Evolutionary conservation across 2,888 invertebrate genomes (phyloP).

Genomic region (Agrochola circellaris): DNA sequence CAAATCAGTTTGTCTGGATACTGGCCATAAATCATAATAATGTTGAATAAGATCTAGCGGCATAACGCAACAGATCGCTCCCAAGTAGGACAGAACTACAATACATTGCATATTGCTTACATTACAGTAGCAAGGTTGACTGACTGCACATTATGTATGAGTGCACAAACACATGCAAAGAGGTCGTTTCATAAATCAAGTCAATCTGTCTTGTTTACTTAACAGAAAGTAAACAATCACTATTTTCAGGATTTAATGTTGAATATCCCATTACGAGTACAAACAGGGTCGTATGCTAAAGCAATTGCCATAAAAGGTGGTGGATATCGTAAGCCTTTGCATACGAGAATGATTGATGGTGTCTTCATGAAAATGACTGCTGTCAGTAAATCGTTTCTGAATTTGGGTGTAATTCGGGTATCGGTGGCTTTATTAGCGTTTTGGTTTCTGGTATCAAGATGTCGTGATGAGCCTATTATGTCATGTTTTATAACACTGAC

Average conservation of each 20-base stretch:
- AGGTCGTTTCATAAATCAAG: constrained; percentile 62
- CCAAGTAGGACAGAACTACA: constrained; percentile 56
- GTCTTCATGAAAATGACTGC: constrained; percentile 39
- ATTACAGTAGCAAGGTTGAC: constrained; percentile 62
- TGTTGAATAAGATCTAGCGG: constrained; percentile 22
- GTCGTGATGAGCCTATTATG: constrained; percentile 38
- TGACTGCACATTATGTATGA: constrained; percentile 58
- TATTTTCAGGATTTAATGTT: constrained; percentile 59
- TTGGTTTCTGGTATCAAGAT: constrained; percentile 40
- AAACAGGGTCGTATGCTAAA: constrained; percentile 30
- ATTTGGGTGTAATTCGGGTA: constrained; percentile 56
- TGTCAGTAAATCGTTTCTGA: constrained; percentile 40
- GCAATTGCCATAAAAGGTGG: constrained; percentile 42
- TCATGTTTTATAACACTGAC: constrained; percentile 35
- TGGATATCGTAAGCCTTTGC: constrained; percentile 32
- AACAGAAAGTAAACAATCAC: constrained; percentile 44
- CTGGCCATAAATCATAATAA: background rate
- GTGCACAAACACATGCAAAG: constrained; percentile 59
- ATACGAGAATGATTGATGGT: constrained; percentile 56
- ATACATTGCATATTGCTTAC: constrained; percentile 58
- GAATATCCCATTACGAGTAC: constrained; percentile 27
- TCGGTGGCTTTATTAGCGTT: constrained; percentile 56
- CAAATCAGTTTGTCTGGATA: background rate
- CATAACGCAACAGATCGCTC: constrained; percentile 33
- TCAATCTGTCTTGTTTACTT: constrained; percentile 33